A percentile compares a stretch with the other conserved stretches of the same genome.
Conservation (phyloP, 2,797 vertebrate genomes). For the Neoniphon sammara region DNA sequence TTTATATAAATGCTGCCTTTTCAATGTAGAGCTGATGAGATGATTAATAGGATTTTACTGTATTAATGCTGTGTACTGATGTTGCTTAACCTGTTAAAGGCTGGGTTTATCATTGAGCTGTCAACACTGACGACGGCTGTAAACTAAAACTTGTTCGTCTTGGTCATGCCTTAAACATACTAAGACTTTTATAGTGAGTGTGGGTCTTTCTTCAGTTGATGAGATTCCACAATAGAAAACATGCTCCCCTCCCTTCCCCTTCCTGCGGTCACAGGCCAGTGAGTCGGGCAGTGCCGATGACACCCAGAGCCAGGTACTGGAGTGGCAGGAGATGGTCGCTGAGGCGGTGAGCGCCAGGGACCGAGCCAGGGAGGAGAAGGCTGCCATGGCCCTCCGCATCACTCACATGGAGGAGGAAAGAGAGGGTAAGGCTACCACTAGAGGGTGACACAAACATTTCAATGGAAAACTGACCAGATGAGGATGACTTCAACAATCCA, state of each 20-base stretch:
- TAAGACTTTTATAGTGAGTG: too few relatives aligned
- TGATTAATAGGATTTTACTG: neutral
- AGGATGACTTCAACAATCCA: neutral
- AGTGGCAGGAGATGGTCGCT: slow-evolving; percentile 89
- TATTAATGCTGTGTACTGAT: too few relatives aligned
- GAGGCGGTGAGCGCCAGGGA: slow-evolving; percentile 84
- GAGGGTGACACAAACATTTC: slow-evolving; percentile 7
- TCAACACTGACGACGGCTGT: too few relatives aligned
- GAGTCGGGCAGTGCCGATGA: slow-evolving; percentile 92
- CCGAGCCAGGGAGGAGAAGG: slow-evolving; percentile 87
- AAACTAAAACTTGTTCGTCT: too few relatives aligned
- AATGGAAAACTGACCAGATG: neutral
- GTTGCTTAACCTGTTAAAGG: too few relatives aligned
- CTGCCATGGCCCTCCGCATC: slow-evolving; percentile 84
- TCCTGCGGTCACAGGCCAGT: slow-evolving; percentile 81
- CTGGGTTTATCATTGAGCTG: too few relatives aligned
- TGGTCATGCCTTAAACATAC: too few relatives aligned
- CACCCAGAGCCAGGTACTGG: slow-evolving; percentile 87
- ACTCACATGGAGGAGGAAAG: slow-evolving; percentile 92
- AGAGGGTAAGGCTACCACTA: slow-evolving; percentile 86
- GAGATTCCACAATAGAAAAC: neutral
- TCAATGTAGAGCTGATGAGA: too few relatives aligned
- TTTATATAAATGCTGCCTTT: neutral
- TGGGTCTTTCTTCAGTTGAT: too few relatives aligned
- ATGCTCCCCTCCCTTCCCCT: neutral